These are phyloP conservation scores for Anodontia alba DNA, from an alignment of 2,888 invertebrate species.

Conservation along the genomic window DNA sequence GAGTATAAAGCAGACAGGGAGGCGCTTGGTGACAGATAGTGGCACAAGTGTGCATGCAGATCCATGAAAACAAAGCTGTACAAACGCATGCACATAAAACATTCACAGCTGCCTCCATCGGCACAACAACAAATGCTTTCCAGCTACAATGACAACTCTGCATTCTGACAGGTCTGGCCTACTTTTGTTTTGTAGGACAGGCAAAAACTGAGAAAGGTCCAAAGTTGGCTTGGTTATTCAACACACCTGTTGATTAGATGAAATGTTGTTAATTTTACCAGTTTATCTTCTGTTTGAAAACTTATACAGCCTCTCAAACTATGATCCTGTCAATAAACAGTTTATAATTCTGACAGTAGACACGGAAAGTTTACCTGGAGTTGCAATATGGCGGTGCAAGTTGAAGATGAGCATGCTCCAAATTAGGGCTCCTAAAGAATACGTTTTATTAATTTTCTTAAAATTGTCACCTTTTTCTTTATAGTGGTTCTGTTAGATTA, in stretches of 20 bases:
- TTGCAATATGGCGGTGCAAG: conserved; percentile 65
- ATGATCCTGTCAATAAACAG: neutral
- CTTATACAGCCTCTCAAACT: too few species aligned
- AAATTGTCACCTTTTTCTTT: conserved; percentile 1
- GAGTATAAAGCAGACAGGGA: too few species aligned
- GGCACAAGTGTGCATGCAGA: too few species aligned
- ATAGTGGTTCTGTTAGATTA: neutral
- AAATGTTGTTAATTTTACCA: too few species aligned
- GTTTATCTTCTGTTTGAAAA: too few species aligned
- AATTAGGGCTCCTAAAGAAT: conserved; percentile 27
- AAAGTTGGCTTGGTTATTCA: neutral
- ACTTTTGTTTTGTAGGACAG: neutral
- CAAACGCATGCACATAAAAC: too few species aligned
- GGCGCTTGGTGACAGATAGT: too few species aligned
- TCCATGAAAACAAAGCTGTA: too few species aligned
- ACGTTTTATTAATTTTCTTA: neutral
- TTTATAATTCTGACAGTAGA: neutral
- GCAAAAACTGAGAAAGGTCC: neutral
- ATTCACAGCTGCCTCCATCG: too few species aligned
- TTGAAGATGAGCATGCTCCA: conserved; percentile 31
- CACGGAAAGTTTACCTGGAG: conserved; percentile 44
- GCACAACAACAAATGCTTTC: too few species aligned
- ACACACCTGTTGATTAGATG: too few species aligned
- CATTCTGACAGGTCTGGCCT: conserved; percentile 12
- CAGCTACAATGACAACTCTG: too few species aligned